Base-by-base conservation (phyloP, 2,797 vertebrate species). In the Melanotaenia parkinsoni region DNA sequence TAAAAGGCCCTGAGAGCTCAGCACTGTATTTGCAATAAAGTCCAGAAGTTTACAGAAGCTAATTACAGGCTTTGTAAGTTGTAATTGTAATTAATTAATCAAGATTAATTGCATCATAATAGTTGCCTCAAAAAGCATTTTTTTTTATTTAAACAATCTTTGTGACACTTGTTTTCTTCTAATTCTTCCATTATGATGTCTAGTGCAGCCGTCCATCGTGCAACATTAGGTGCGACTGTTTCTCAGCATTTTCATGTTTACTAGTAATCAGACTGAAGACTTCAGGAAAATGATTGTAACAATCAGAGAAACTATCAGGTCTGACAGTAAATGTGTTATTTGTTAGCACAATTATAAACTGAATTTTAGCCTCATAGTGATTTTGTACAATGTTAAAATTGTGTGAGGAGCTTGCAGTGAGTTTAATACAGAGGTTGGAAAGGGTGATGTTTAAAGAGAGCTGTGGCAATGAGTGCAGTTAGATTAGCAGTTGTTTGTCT, bases 1-100 rank as follows among this genome's bases (percentile, higher is more conserved):
- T 2, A 70, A 72, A 67, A 71, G 62, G 68, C 59, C 67, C 76
- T 76, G 54, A 65, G 63, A 72, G 73, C 78, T 83, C 76, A 81
- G 64, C 69, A 76, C 70, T 65, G 72, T 33, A 50, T 22, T 50
- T 50, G 20, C 10, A 20, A 22, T 50, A 53, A 22, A 13, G 18
- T 18, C 43, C 43, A 45, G 43, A 45, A 0, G 43, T 45, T 43
- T 43, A 43, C 40, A 18, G 40, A 5, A 33, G 7, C 32, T 40
- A 40, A 5, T 13, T 40, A 40, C 3, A 40, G 38, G 38, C 38
- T 40, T 40, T 40, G 38, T 30, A 30, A 30, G 28, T 30, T 30
- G 28, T 30, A 30, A 30, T 30, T 30, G 28, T 40, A 40, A 40
- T 40, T 40, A 13, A 38, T 10, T 13, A 38, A 13, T 37, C 38